phyloP scores from a whole-genome alignment of 2,888 invertebrate genomes.

The Chaetoderma sp. region DNA sequence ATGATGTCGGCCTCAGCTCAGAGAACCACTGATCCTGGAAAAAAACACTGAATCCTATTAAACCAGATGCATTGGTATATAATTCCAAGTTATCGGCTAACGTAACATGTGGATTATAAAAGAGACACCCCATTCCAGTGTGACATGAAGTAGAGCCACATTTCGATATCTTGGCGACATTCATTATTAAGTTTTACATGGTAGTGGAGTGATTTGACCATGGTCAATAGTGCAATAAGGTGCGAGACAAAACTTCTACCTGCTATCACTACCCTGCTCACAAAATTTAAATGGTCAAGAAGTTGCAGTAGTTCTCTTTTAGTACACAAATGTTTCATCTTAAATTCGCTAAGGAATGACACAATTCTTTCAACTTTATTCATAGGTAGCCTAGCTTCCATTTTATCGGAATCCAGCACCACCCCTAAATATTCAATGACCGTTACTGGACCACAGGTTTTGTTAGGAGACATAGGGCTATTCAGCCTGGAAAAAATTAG shows the following conservation, averaged over 20 bases:
- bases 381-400: slow-evolving; percentile 27
- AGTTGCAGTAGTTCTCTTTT: slow-evolving; percentile 26
- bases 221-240: slow-evolving; percentile 16
- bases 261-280: slow-evolving; percentile 24
- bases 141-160: slow-evolving; percentile 21
- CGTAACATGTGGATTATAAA: too few relatives aligned
- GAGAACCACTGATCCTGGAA: too few relatives aligned
- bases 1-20: too few relatives aligned
- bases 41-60: too few relatives aligned
- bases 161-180: slow-evolving; percentile 19
- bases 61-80: too few relatives aligned
- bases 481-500: slow-evolving; percentile 15
- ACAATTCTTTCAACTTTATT: slow-evolving; percentile 20
- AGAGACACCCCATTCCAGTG: slow-evolving; percentile 29
- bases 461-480: slow-evolving; percentile 24
- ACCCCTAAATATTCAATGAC: slow-evolving; percentile 31
- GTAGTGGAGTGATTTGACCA: slow-evolving; percentile 13
- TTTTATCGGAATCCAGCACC: slow-evolving; percentile 22
- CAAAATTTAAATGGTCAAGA: slow-evolving; percentile 27
- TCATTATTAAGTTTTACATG: slow-evolving; percentile 21
- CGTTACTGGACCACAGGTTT: slow-evolving; percentile 27
- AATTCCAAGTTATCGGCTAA: too few relatives aligned
- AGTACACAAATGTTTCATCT: slow-evolving; percentile 18
- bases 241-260: slow-evolving; percentile 33
- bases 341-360: slow-evolving; percentile 6